phyloP scores from a whole-genome alignment of 2,888 invertebrate species.

The Phlogophora meticulosa region DNA sequence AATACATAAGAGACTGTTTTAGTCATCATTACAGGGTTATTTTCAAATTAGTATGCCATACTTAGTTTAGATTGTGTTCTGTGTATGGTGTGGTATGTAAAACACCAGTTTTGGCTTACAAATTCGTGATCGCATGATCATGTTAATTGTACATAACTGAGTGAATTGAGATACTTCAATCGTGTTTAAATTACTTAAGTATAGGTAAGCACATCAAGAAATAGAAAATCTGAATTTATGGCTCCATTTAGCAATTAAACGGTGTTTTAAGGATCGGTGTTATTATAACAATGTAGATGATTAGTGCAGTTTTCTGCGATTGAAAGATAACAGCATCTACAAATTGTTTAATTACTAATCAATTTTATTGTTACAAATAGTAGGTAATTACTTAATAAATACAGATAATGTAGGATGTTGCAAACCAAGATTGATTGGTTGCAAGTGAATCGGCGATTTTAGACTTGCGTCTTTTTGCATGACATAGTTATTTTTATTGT shows the following conservation, averaged over 20 bases:
- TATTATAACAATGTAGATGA: slow-evolving; percentile 5
- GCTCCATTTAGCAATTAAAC: slow-evolving; percentile 27
- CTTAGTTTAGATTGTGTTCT: neutral
- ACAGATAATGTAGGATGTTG: slow-evolving; percentile 3
- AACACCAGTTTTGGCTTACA: slow-evolving; percentile 16
- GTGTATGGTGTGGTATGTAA: slow-evolving; percentile 26
- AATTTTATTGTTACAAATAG: slow-evolving; percentile 23
- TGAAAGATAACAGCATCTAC: neutral
- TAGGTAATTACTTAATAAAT: slow-evolving; percentile 30
- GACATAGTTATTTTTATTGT: neutral
- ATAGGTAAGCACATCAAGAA: neutral
- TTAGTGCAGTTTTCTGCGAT: slow-evolving; percentile 10
- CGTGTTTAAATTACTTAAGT: slow-evolving; percentile 23
- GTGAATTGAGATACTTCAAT: slow-evolving; percentile 38
- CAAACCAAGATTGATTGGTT: slow-evolving; percentile 19
- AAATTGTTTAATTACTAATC: slow-evolving; percentile 25
- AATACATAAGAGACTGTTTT: neutral
- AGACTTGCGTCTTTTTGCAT: neutral
- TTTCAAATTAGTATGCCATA: neutral
- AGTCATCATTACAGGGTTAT: neutral
- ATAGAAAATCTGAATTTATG: slow-evolving; percentile 37
- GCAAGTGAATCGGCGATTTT: slow-evolving; percentile 5
- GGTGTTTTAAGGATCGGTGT: slow-evolving; percentile 2
- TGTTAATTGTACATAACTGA: slow-evolving; percentile 11
- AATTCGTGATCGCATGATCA: slow-evolving; percentile 47